Conservation (phyloP, 2,113 vertebrate genomes). For the Brachyhypopomus gauderio region DNA sequence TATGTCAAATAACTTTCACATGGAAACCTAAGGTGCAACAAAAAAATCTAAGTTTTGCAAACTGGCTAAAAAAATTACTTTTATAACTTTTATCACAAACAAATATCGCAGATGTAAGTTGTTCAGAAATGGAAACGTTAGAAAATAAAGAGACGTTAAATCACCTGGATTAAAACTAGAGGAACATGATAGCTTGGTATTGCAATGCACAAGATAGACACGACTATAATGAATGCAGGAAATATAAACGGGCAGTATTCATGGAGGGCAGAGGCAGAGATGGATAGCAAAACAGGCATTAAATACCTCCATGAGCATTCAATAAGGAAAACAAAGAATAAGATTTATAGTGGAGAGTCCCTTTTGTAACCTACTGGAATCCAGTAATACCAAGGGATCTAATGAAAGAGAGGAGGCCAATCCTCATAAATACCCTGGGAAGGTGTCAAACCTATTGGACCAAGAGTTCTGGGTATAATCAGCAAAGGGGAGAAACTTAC, state of each 20-base stretch:
- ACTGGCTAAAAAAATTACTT: not conserved
- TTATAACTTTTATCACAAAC: not conserved
- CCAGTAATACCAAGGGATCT: not conserved
- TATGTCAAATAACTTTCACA: not conserved
- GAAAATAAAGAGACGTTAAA: not conserved
- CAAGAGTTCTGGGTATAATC: not conserved
- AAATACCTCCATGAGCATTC: too few relatives aligned
- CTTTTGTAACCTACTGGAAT: not conserved
- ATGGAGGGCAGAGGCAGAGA: too few relatives aligned
- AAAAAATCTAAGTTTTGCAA: not conserved
- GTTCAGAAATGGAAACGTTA: not conserved
- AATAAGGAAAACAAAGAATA: too few relatives aligned
- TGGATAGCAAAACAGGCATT: too few relatives aligned
- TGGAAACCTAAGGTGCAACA: not conserved
- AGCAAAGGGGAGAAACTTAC: not conserved
- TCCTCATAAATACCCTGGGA: not conserved
- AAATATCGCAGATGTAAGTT: not conserved
- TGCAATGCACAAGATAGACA: not conserved
- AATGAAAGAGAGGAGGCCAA: too few relatives aligned
- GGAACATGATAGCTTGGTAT: not conserved
- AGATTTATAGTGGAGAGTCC: too few relatives aligned
- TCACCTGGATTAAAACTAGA: not conserved
- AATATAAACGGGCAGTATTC: too few relatives aligned
- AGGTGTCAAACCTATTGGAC: not conserved
- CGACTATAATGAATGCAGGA: not conserved